phyloP scores from a whole-genome alignment of 1,140 invertebrate species.

The Ips nitidus region DNA sequence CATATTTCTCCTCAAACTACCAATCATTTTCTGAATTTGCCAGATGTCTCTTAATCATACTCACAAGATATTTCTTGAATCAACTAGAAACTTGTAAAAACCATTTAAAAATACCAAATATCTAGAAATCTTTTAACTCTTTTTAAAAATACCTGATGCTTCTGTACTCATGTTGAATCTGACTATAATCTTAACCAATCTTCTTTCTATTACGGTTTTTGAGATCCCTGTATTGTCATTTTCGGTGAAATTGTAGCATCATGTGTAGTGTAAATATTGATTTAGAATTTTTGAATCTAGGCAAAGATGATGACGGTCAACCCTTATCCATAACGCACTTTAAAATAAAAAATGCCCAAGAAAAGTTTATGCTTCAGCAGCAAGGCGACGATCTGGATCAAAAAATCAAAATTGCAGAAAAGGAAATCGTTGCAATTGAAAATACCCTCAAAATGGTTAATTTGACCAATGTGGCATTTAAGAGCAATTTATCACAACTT shows the following conservation, averaged over 20 bases:
- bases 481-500: constrained; percentile 57
- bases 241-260: too few relatives aligned
- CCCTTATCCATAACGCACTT: constrained; percentile 64
- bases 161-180: too few relatives aligned
- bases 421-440: constrained; percentile 73
- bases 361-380: constrained; percentile 66
- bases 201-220: too few relatives aligned
- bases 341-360: constrained; percentile 70
- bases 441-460: constrained; percentile 70
- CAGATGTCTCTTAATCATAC: not conserved
- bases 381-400: constrained; percentile 70
- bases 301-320: constrained; percentile 62
- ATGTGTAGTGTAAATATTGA: too few relatives aligned
- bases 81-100: too few relatives aligned
- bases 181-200: too few relatives aligned
- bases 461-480: constrained; percentile 65
- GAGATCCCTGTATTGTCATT: too few relatives aligned
- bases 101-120: too few relatives aligned
- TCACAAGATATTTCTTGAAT: not conserved
- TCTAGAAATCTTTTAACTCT: too few relatives aligned
- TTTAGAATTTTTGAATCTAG: constrained; percentile 29
- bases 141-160: too few relatives aligned
- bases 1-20: too few relatives aligned
- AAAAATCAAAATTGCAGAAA: constrained; percentile 65
- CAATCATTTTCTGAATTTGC: too few relatives aligned